Evolutionary conservation across 1,140 invertebrate genomes (phyloP).

Genomic region (Drosophila suzukii): DNA sequence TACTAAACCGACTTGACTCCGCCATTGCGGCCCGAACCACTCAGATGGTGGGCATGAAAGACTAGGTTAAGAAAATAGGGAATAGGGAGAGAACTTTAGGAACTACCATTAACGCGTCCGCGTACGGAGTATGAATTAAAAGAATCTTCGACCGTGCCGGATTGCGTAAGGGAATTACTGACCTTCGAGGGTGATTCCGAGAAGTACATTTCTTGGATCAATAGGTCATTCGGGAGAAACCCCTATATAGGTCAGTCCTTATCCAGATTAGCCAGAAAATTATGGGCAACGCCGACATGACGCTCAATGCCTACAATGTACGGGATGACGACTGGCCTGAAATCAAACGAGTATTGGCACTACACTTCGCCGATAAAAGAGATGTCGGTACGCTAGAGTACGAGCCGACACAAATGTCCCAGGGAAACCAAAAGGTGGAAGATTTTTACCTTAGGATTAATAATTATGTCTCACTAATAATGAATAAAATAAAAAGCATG

Average conservation of each 20-base stretch:
- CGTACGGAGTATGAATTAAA: too few species aligned
- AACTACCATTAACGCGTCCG: too few species aligned
- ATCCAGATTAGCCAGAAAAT: conserved; percentile 12
- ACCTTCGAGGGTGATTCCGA: conserved; percentile 1
- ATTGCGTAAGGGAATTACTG: background rate
- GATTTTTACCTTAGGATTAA: too few species aligned
- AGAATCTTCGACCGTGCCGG: too few species aligned
- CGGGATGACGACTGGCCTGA: conserved; percentile 14
- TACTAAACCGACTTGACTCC: too few species aligned
- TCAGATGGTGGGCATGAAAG: background rate
- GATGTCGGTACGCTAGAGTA: conserved; percentile 2
- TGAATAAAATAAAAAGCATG: too few species aligned
- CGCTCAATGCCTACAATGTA: background rate
- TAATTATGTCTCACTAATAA: too few species aligned
- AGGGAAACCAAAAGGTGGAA: too few species aligned
- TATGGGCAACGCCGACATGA: conserved; percentile 4
- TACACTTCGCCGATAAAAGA: conserved; percentile 3
- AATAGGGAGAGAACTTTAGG: background rate
- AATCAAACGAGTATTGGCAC: conserved; percentile 2
- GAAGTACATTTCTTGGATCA: conserved; percentile 6
- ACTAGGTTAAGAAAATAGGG: background rate
- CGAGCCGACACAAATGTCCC: background rate
- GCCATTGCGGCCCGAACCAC: background rate
- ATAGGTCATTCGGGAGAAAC: conserved; percentile 3
- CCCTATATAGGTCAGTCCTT: conserved; percentile 3